Base-by-base conservation (phyloP, 2,113 vertebrate species). In the Nesogale talazaci region DNA sequence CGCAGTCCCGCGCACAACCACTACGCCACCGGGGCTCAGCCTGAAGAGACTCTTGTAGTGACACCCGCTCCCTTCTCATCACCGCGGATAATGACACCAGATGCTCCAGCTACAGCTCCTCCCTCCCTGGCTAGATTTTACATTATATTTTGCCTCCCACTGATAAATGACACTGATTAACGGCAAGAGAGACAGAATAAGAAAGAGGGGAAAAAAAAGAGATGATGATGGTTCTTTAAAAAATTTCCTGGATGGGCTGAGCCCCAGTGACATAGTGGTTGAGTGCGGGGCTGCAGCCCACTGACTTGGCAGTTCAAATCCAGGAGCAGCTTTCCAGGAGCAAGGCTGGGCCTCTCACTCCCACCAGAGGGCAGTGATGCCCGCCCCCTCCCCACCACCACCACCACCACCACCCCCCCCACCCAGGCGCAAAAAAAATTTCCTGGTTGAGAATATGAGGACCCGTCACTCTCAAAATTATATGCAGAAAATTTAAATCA, bases 161-260 rank as follows among this genome's bases (percentile, higher is more conserved):
- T 42, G 23, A 42, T 76, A 76, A 42, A 16, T 42, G 74, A 42
- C 38, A 76, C 74, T 42, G 23, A 40, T 76, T 76, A 29, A 76
- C 25, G 27, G 31, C 67, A 34, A 70, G 67, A 83, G 2, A 27
- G 29, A 6, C 2, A 61, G 16, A 12, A 52, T 61, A 23, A 61
- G 22, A 61, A 61, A 22, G 59, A 61, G 46, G 46, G 14, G 14
- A 6, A 59, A 15, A 61, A 61, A 65, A 85, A 34, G 17, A 2
- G 17, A 5, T 34, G 16, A 70, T 70, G 67, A 70, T 34, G 19
- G 77, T 2, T 90, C 79, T 74, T 31, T 70, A 52, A 46, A 46
- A 46, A 85, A 85, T 85, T 90, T 90, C 46, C 59, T 94, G 29
- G n/a, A n/a, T n/a, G n/a, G n/a, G n/a, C n/a, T n/a, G n/a, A n/a